Evolutionary conservation across 1,140 invertebrate species (phyloP).

Genomic region (Drosophila pandora): DNA sequence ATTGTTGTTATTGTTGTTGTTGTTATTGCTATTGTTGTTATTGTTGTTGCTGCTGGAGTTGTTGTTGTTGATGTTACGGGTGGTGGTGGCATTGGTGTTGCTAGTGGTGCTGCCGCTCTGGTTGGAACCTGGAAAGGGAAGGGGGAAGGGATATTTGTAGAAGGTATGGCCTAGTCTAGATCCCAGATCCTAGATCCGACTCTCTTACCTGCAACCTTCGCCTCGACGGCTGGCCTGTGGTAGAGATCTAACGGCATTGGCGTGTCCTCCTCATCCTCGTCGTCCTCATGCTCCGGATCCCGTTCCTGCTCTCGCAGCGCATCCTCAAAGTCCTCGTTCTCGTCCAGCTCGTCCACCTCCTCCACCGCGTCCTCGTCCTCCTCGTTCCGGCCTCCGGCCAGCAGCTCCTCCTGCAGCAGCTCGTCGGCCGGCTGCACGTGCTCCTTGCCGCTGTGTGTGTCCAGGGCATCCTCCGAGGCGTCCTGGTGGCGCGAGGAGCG

Average conservation of each 20-base stretch:
- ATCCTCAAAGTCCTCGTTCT: constrained; percentile 51
- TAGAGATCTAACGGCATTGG: constrained; percentile 82
- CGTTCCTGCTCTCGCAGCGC: constrained; percentile 18
- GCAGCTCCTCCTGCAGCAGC: constrained; percentile 17
- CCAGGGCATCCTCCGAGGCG: constrained; percentile 4
- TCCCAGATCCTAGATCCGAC: background rate
- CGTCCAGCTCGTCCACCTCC: constrained; percentile 38
- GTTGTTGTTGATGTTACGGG: constrained; percentile 29
- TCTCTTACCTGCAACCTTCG: constrained; percentile 18
- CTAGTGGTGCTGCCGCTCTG: constrained; percentile 24
- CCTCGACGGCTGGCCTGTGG: constrained; percentile 65
- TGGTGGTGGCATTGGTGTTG: constrained; percentile 32
- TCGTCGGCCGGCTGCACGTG: constrained; percentile 28
- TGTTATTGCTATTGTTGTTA: constrained; percentile 37
- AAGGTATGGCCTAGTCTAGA: too few species aligned
- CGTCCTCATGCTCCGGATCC: constrained; percentile 36
- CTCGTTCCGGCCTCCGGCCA: constrained; percentile 14
- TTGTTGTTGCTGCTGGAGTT: constrained; percentile 40
- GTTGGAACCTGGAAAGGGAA: background rate
- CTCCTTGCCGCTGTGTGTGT: background rate
- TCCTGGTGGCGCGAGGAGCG: constrained; percentile 35
- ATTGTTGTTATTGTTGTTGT: constrained; percentile 9
- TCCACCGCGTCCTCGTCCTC: constrained; percentile 38
- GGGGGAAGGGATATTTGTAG: too few species aligned
- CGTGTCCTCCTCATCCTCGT: constrained; percentile 65